Base-by-base conservation (phyloP, 2,113 vertebrate genomes). In the Uria lomvia region DNA sequence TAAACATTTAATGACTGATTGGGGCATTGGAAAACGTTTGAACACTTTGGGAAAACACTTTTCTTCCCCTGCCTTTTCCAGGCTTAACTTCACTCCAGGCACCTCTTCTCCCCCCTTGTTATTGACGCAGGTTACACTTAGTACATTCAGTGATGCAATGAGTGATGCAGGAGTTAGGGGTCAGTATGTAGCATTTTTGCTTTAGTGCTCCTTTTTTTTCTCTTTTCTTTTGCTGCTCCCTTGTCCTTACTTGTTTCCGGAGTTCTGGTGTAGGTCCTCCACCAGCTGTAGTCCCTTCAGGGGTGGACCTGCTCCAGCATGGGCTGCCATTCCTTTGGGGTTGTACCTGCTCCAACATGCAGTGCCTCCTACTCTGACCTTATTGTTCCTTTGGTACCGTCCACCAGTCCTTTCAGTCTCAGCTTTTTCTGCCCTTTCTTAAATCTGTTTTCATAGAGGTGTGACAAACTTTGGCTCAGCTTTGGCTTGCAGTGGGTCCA, bases 51-150 rank as follows among this genome's bases (percentile, higher is more conserved):
- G 49, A 82, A 82, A 73, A 42, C 34, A n/a, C 14, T 38, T 83
- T 38, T 53, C 3, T 67, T 78, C 6, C 2, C 22, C 53, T 13
- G 16, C 3, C 4, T 65, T 45, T 78, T n/a, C 22, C 1, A 1
- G 30, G 23, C 6, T 82, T 78, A 52, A 34, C 29, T 67, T 82
- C 4, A 40, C 18, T 67, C 4, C 47, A 74, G 8, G 17, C 11
- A 17, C 32, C 11, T 59, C 20, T 36, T 11, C 10, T 49, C 14
- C 30, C 8, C 1, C 27, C 17, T 18, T 65, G 38, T 68, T 68
- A 23, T 3, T 83, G 49, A 38, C 1, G 1, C 7, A 43, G 52
- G 36, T 66, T 53, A 47, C 11, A 8, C 3, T 12, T n/a, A 6
- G 15, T 63, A 40, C 19, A 12, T 38, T 74, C n/a, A n/a, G 34